Conservation (phyloP, 2,797 vertebrate species). For the Neosilurus mollespiculum region DNA sequence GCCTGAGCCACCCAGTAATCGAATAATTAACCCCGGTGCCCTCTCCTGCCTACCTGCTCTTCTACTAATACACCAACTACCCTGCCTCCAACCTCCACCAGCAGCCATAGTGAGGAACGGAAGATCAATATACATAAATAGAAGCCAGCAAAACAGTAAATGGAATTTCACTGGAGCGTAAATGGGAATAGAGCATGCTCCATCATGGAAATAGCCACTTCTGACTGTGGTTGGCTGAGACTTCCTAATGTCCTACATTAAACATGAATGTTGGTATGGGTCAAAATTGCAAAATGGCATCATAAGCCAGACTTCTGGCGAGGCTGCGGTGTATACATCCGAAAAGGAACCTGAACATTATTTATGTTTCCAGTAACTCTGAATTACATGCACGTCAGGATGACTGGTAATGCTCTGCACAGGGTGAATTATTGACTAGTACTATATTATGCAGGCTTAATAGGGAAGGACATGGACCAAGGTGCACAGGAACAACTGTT, state of each 20-base stretch:
- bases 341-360: constrained; percentile 12
- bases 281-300: background rate
- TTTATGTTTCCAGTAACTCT: constrained; percentile 26
- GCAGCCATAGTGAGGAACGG: background rate
- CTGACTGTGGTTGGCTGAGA: background rate
- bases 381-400: constrained; percentile 12
- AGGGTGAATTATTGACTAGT: constrained; percentile 36
- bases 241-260: background rate
- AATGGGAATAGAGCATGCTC: constrained; percentile 3
- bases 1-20: constrained; percentile 91
- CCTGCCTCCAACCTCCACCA: constrained; percentile 46
- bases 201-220: background rate
- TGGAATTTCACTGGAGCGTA: constrained; percentile 36
- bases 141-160: constrained; percentile 19
- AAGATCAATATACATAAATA: constrained; percentile 32
- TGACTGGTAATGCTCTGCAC: constrained; percentile 8
- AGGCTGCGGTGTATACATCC: background rate
- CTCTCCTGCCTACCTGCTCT: constrained; percentile 66
- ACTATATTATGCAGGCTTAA: constrained; percentile 39
- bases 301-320: constrained; percentile 14
- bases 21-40: constrained; percentile 96
- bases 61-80: constrained; percentile 40
- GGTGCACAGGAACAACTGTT: constrained; percentile 9
- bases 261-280: background rate
- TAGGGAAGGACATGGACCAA: constrained; percentile 16